Percentiles rank a stretch among this genome's conserved stretches.
Conservation (phyloP, 2,888 invertebrate genomes). For the Plutella xylostella region DNA sequence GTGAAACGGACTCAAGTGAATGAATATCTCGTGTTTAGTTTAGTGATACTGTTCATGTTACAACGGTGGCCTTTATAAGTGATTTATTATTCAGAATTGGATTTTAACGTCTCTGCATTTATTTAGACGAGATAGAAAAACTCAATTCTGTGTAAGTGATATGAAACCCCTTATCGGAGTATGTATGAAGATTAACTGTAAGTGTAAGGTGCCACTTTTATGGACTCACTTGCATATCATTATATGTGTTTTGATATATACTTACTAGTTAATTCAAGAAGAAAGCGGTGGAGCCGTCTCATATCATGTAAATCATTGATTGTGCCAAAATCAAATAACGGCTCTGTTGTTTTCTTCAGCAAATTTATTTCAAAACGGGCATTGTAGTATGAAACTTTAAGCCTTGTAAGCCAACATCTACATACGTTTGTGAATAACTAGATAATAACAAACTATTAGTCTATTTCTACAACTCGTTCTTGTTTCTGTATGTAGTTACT, state of each 20-base stretch:
- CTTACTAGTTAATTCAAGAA: too few species aligned
- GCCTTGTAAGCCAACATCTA: neutral
- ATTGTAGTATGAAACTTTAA: conserved; percentile 1
- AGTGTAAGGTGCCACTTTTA: too few species aligned
- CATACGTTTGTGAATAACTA: neutral
- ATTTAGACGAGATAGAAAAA: conserved; percentile 52
- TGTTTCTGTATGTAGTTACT: neutral
- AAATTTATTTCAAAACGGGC: neutral
- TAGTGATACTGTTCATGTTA: conserved; percentile 2
- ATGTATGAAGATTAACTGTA: neutral
- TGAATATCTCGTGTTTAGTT: conserved; percentile 17
- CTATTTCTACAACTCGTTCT: too few species aligned
- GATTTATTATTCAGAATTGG: conserved; percentile 37
- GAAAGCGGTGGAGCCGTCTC: too few species aligned
- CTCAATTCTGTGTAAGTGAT: conserved; percentile 29
- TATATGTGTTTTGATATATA: conserved; percentile 1
- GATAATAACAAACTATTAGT: too few species aligned
- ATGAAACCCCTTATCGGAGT: conserved; percentile 1
- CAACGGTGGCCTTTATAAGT: conserved; percentile 9
- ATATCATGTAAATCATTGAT: neutral
- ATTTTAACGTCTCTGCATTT: conserved; percentile 60
- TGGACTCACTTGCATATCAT: too few species aligned
- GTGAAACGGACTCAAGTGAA: conserved; percentile 33
- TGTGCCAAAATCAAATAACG: conserved; percentile 1
- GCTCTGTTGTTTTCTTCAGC: neutral